Base-by-base conservation (phyloP, 2,113 vertebrate genomes). In the Grus americana region DNA sequence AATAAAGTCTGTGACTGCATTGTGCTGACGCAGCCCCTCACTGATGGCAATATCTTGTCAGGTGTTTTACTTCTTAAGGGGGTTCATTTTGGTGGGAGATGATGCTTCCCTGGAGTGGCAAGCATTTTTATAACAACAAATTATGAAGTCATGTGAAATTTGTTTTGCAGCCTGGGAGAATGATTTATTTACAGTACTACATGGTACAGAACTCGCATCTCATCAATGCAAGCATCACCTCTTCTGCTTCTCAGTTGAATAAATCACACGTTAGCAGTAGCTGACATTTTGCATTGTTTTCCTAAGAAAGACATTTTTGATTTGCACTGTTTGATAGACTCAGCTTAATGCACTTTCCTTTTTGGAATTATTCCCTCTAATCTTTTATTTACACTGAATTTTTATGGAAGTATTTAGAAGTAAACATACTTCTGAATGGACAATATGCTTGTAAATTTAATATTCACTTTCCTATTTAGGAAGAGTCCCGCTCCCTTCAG, bases 1-100 rank as follows among this genome's bases (percentile, higher is more conserved):
- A 98, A 97, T 96, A 97, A 97, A 97, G 96, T 95, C 93, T 95
- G 84, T 67, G 76, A 83, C 83, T 97, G 95, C 96, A 46, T 78
- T 92, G 87, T 97, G 95, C 95, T 94, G 88, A 84, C 75, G 16
- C 72, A 93, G 90, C 92, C 89, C 86, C 79, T 66, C 16, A 47
- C 96, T 95, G 90, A 70, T 88, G 80, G 92, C 92, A 94, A 82
- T 94, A 81, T 87, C 93, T 97, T 96, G 88, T 98, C 97, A 94
- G 62, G 95, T 96, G 94, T 87, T 90, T 97, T 86, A 73, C 95
- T 97, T 97, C 96, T 95, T 75, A 32, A 82, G 89, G 83, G 88
- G 58, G 66, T 54, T 93, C 78, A 6, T 92, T 93, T 58, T 89
- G 87, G 86, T 88, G 92, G 96, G 95, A 92, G 84, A 85, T 83